Conservation (phyloP, 2,888 invertebrate species). For the Notocelia uddmanniana region DNA sequence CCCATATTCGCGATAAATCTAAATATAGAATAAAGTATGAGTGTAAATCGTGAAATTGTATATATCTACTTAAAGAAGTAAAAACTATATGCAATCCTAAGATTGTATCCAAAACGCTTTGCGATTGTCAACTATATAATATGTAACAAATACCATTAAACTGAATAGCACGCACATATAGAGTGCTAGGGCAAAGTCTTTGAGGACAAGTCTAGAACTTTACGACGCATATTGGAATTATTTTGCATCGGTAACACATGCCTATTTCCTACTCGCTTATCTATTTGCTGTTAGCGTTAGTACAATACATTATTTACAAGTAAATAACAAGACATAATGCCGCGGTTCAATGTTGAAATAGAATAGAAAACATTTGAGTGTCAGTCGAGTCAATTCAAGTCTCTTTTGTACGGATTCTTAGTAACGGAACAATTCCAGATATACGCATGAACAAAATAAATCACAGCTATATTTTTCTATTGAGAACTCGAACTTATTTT, state of each 20-base stretch:
- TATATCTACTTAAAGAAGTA: background rate
- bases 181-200: background rate
- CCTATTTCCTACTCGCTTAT: slow-evolving; percentile 12
- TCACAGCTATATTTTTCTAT: background rate
- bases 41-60: no score
- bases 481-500: background rate
- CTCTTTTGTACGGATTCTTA: background rate
- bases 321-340: background rate
- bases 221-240: slow-evolving; percentile 25
- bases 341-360: background rate
- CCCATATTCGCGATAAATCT: no score
- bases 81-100: background rate
- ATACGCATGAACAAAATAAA: background rate
- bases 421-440: background rate
- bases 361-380: background rate
- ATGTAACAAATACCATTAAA: no score
- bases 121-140: background rate
- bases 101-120: background rate
- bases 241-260: slow-evolving; percentile 12
- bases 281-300: background rate
- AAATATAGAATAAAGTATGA: no score
- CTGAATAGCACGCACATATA: background rate
- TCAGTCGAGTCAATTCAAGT: background rate
- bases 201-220: background rate
- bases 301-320: background rate